Evolutionary conservation across 2,797 vertebrate species (phyloP).

Genomic region (Gobionotothen gibberifrons): DNA sequence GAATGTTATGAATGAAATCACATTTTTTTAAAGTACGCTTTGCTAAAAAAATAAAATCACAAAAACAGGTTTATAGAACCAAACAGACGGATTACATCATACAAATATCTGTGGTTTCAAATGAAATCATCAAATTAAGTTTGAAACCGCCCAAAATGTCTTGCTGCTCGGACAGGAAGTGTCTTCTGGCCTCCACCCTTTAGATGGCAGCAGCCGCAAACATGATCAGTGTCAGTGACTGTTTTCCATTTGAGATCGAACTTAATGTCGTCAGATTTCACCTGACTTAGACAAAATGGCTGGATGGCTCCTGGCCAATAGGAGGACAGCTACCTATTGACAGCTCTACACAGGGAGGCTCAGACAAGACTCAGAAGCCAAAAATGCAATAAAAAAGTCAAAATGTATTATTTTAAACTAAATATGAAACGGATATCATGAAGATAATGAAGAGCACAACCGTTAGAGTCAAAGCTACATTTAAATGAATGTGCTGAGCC

Average conservation of each 20-base stretch:
- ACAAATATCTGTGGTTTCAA: neutral
- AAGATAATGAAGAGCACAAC: neutral
- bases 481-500: neutral
- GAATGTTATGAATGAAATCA: neutral
- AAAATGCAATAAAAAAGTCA: neutral
- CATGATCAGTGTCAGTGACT: neutral
- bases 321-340: constrained; percentile 16
- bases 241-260: constrained; percentile 56
- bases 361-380: no score
- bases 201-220: constrained; percentile 71
- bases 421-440: neutral
- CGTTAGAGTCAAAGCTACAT: neutral
- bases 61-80: neutral
- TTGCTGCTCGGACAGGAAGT: constrained; percentile 40
- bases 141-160: neutral
- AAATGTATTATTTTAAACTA: neutral
- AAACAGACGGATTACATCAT: neutral
- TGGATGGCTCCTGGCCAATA: constrained; percentile 52
- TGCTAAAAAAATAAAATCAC: no score
- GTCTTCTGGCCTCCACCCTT: constrained; percentile 66
- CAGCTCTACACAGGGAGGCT: neutral
- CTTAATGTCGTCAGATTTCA: constrained; percentile 71
- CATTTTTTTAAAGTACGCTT: no score
- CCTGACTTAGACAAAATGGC: constrained; percentile 78
- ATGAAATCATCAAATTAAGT: neutral